phyloP scores from a whole-genome alignment of 35 echinoderm and acorn worm genomes.

The Heliocidaris tuberculata region DNA sequence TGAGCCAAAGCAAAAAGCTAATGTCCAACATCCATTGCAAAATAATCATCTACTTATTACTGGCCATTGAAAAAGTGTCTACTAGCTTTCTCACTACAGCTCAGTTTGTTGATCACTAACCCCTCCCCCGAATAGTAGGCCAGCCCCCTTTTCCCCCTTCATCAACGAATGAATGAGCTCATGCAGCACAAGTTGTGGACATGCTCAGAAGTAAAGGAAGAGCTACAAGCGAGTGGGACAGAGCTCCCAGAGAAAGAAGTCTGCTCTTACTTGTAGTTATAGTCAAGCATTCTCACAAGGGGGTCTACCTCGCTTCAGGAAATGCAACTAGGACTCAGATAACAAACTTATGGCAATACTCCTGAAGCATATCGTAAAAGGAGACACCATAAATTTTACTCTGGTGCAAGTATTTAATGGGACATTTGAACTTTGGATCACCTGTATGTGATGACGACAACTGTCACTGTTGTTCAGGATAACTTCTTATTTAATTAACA shows the following conservation, averaged over 20 bases:
- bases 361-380: neutral
- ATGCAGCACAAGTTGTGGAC: neutral
- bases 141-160: neutral
- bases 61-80: neutral
- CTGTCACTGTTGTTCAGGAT: neutral
- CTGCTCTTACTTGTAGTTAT: neutral
- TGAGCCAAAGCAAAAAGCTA: neutral
- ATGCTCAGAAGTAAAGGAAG: neutral
- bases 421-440: conserved; percentile 1
- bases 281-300: neutral
- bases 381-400: neutral
- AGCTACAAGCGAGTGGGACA: neutral
- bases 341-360: neutral
- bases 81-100: neutral
- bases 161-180: neutral
- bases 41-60: neutral
- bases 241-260: neutral
- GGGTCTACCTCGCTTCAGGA: neutral
- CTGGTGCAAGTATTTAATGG: neutral
- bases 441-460: neutral
- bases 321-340: neutral
- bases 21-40: neutral
- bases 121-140: neutral
- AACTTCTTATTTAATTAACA: neutral
- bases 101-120: neutral